phyloP scores from a whole-genome alignment of 2,888 invertebrate genomes.

The Ischnura elegans region DNA sequence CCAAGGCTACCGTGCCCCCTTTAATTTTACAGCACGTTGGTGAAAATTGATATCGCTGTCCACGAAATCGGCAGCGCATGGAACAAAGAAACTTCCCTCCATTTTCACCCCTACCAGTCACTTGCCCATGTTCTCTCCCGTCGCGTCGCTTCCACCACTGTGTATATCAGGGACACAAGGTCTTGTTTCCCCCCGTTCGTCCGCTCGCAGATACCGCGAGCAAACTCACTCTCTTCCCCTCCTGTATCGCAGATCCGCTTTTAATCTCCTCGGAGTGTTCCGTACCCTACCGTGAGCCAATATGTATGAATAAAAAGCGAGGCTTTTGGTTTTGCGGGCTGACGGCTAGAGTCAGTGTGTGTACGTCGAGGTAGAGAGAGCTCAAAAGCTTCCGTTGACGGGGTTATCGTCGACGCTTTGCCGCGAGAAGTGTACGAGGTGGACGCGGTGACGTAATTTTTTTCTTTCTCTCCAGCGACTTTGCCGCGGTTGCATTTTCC shows the following conservation, averaged over 20 bases:
- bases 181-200: too few relatives aligned
- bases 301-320: conserved; percentile 1
- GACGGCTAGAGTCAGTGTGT: background rate
- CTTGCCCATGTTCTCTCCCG: too few relatives aligned
- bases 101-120: too few relatives aligned
- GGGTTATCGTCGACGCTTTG: background rate
- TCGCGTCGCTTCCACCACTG: too few relatives aligned
- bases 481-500: background rate
- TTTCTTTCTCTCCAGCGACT: background rate
- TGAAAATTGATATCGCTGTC: too few relatives aligned
- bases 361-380: too few relatives aligned
- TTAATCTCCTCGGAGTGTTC: background rate
- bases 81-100: too few relatives aligned
- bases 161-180: too few relatives aligned
- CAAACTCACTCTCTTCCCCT: background rate
- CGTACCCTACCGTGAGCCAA: background rate
- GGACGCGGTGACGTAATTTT: background rate
- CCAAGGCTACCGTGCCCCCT: too few relatives aligned
- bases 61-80: too few relatives aligned
- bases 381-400: background rate
- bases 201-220: background rate
- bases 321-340: background rate
- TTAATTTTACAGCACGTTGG: too few relatives aligned
- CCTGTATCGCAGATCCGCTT: background rate
- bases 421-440: too few relatives aligned